These are phyloP conservation scores for Ptychochromis oligacanthus DNA, from an alignment of 2,113 vertebrate genomes.

Conservation along the genomic window DNA sequence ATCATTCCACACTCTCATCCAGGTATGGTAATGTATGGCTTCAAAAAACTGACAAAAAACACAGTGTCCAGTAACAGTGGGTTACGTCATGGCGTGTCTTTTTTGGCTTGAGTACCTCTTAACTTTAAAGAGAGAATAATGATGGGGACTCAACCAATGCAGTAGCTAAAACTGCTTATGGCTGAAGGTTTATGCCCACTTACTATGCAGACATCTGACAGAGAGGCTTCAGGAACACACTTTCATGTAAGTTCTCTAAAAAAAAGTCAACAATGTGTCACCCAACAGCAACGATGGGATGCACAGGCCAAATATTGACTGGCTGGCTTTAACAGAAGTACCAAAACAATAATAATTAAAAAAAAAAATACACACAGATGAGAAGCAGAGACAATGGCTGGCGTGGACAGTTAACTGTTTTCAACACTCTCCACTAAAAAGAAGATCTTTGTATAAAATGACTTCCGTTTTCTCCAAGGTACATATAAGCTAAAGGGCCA, in stretches of 20 bases:
- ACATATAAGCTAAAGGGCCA: background rate
- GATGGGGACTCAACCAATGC: background rate
- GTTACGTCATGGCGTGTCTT: background rate
- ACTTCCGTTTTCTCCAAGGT: background rate
- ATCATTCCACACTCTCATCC: background rate
- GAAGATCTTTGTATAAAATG: background rate
- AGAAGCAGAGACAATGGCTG: background rate
- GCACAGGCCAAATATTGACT: background rate
- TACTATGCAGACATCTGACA: background rate
- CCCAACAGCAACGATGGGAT: too few relatives aligned
- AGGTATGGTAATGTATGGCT: too few relatives aligned
- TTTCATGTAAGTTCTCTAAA: background rate
- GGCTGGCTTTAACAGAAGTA: background rate
- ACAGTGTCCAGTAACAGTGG: background rate
- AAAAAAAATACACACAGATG: fast-evolving
- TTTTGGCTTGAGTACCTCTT: background rate
- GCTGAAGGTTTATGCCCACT: background rate
- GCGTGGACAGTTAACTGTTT: background rate
- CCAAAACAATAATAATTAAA: background rate
- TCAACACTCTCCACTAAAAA: background rate
- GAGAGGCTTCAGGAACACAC: background rate
- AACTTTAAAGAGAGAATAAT: background rate
- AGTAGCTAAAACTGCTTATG: background rate
- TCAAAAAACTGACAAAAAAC: background rate
- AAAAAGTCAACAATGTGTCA: background rate